Percentiles rank a stretch among this genome's conserved stretches.
Evolutionary conservation across 2,113 vertebrate species (phyloP).

Genomic region (Capreolus pygargus): DNA sequence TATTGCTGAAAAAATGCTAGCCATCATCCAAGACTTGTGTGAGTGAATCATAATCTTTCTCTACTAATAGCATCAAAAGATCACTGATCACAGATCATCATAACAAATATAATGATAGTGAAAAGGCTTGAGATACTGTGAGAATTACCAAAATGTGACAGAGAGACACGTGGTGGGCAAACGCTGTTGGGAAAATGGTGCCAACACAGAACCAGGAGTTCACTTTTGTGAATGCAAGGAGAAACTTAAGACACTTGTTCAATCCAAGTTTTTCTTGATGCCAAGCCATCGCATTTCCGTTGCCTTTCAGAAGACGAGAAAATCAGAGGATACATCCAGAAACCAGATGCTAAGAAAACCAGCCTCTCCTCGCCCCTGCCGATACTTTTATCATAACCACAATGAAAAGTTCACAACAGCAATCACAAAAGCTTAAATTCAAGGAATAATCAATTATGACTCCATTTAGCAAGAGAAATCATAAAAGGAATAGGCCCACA

Average conservation of each 20-base stretch:
- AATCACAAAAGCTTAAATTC: neutral
- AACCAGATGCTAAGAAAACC: constrained; percentile 68
- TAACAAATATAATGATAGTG: neutral
- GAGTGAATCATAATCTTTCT: neutral
- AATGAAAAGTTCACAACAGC: constrained; percentile 53
- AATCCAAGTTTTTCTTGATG: constrained; percentile 60
- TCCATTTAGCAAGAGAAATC: constrained; percentile 48
- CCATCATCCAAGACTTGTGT: neutral
- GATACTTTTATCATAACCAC: constrained; percentile 50
- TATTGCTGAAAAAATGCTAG: neutral
- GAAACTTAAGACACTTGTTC: neutral
- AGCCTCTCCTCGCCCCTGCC: constrained; percentile 43
- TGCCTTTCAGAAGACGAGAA: constrained; percentile 71
- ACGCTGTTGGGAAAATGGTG: neutral
- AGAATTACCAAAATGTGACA: neutral
- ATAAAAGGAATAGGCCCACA: constrained; percentile 71
- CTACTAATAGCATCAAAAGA: neutral
- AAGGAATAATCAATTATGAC: constrained; percentile 63
- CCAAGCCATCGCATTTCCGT: constrained; percentile 29
- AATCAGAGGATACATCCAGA: constrained; percentile 44
- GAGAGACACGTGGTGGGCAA: neutral
- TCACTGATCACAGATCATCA: neutral
- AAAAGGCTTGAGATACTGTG: neutral
- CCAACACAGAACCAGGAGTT: neutral
- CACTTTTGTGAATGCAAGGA: neutral